These are phyloP conservation scores for Okapia johnstoni DNA, from an alignment of 2,113 vertebrate genomes.

Conservation along the genomic window DNA sequence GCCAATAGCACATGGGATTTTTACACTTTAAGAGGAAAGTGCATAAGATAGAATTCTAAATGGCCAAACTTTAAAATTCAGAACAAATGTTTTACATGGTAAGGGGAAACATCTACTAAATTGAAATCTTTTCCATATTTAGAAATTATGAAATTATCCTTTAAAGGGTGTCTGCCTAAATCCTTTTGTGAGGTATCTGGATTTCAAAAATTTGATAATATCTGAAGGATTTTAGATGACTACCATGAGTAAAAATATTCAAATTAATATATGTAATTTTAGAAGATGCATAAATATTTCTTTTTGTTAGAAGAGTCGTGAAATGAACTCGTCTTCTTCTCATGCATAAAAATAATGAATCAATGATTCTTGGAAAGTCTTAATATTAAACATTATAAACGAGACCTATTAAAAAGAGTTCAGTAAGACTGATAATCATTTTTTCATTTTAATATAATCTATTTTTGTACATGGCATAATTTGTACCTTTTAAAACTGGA, in stretches of 20 bases:
- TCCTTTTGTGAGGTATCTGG: background rate
- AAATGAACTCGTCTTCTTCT: background rate
- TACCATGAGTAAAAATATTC: background rate
- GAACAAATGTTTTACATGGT: background rate
- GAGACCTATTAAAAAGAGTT: background rate
- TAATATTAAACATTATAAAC: conserved; percentile 9
- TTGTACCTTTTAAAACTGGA: background rate
- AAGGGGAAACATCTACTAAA: background rate
- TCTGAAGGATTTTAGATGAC: background rate
- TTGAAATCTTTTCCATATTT: background rate
- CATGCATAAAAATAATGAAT: background rate
- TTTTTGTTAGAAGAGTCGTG: background rate
- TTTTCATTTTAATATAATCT: background rate
- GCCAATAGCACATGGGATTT: background rate
- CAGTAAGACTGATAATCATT: background rate
- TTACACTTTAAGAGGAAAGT: background rate
- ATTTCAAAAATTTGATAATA: background rate
- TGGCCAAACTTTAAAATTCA: background rate
- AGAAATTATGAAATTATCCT: background rate
- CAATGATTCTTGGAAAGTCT: background rate
- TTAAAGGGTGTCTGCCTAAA: background rate
- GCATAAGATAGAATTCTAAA: background rate
- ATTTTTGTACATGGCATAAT: background rate
- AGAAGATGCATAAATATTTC: background rate
- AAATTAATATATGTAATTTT: conserved; percentile 1